Evolutionary conservation across 2,888 invertebrate genomes (phyloP), one percentile per base, ranked within the genome.

Genomic region (Syrphus vitripennis): DNA sequence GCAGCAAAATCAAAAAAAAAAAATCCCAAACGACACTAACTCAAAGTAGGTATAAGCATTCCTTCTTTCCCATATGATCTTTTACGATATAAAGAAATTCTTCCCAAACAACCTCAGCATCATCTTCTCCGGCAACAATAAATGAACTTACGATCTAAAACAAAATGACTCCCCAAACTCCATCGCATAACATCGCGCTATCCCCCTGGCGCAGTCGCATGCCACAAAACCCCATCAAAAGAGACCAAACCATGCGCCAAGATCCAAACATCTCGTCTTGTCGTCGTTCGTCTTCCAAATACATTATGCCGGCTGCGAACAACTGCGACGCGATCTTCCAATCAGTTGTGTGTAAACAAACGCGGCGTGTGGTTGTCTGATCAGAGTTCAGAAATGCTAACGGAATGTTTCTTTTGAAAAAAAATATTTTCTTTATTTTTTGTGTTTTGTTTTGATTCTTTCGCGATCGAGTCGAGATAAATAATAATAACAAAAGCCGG

Each of bases 301-400:
- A 50, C 40, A 63, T 50, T 67, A 57, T 67, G 71, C 75, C 86
- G 86, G 82, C 77, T 81, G 77, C 57, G 69, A 69, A 70, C 74
- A 83, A 65, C 72, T 53, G 61, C 67, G 72, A 61, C 55, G 53
- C 50, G 65, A 77, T 71, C 21, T 40, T 34, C 59, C 37, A 61
- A 78, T 86, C 86, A 86, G 86, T 86, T 82, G 82, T 82, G 86
- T 86, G 63, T 86, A 86, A 86, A 86, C 86, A 86, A 86, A 86
- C 86, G 82, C 74, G 77, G 74, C 82, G 86, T 86, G 82, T 65
- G 77, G 86, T 86, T 86, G 72, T 37, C 29, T 69, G 81, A 53
- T 45, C 40, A 71, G 5, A 14, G 12, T 63, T 3, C 5, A 21
- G 4, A 70, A n/a, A 80, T 71, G 70, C 9, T 45, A 37, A 71